Base-by-base conservation (phyloP, 1,140 invertebrate genomes). In the Schlechtendalia chinensis region DNA sequence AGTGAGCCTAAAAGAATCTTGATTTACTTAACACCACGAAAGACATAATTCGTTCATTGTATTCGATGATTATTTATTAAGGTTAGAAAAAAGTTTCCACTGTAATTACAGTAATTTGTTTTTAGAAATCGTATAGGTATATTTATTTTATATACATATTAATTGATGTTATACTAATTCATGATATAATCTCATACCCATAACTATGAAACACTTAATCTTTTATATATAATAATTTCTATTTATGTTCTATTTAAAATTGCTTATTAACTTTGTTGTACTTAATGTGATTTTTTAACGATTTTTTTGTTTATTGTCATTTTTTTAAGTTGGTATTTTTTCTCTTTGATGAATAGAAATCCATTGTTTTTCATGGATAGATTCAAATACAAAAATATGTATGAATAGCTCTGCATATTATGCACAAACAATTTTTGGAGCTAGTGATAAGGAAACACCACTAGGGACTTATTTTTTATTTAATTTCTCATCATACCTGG, bases 391-490 rank as follows among this genome's bases (percentile, higher is more conserved):
- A 77, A 47, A 61, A 77, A 77, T 77, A 61, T 77, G n/a, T 59
- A 77, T 61, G n/a, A 45, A 77, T 47, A 47, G 14, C 5, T 10
- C 39, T 6, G 32, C 58, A 59, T 32, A 45, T 61, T 59, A 24
- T 61, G 22, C 56, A 61, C n/a, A 45, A 47, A 79, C 58, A 24
- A 79, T 22, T 79, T 79, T 47, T 12, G 5, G 11, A 75, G 22
- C 32, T 59, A 17, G 39, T 22, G 54, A 61, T 79, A 61, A 77
- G 74, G 47, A 61, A 45, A 24, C 39, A 61, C 22, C 39, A 63
- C 58, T 22, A n/a, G 58, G 75, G 58, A 61, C 56, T 61, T 79
- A 61, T 61, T 79, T 79, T 79, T 79, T 79, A 79, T 79, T 79
- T 61, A 79, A 79, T 79, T 79, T 59, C 32, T 39, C 58, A 79